Conservation (phyloP, 2,113 vertebrate species). For the Etia nguti region DNA sequence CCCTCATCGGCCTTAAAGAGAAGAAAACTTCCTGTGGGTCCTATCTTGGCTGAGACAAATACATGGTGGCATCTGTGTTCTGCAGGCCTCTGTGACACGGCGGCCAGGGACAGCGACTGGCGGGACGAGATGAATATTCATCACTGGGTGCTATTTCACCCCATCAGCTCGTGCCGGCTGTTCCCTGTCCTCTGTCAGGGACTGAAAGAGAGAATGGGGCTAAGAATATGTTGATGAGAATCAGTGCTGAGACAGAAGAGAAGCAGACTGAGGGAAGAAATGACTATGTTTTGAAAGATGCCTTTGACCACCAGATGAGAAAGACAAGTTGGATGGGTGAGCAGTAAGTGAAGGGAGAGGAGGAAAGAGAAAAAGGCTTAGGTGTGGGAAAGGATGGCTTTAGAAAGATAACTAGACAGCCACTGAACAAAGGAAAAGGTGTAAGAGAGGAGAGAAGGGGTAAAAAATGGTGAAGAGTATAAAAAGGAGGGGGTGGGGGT, state of each 20-base stretch:
- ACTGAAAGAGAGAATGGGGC: background rate
- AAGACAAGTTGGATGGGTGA: background rate
- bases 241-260: background rate
- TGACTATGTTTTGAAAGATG: constrained; percentile 4
- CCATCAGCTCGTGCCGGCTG: constrained; percentile 22
- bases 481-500: background rate
- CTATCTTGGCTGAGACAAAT: constrained; percentile 26
- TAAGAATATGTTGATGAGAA: constrained; percentile 6
- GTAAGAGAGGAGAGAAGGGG: background rate
- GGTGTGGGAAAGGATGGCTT: background rate
- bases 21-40: background rate
- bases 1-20: background rate
- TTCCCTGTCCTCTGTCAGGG: background rate
- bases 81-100: constrained; percentile 5
- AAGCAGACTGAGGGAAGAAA: constrained; percentile 5
- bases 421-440: background rate
- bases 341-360: background rate
- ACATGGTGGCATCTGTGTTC: constrained; percentile 21
- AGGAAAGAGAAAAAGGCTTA: background rate
- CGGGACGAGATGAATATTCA: constrained; percentile 47
- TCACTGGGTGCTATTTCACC: constrained; percentile 13
- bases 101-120: background rate
- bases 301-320: constrained; percentile 1
- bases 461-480: background rate
- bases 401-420: constrained; percentile 1